These are phyloP conservation scores for Henricia sp. DNA, from an alignment of 53 echinoderm and acorn worm genomes.

Conservation along the genomic window DNA sequence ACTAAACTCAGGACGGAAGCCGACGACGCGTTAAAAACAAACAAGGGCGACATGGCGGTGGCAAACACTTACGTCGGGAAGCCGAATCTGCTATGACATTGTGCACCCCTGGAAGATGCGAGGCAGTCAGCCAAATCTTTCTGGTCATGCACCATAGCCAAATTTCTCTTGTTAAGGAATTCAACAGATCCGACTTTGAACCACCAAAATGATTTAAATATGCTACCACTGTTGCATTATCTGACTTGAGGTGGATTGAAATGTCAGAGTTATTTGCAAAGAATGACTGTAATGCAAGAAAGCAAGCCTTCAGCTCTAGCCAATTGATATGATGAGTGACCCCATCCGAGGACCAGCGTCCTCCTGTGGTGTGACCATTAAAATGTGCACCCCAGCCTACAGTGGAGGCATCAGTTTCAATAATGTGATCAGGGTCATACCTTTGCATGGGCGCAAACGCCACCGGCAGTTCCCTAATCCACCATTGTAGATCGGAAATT, in stretches of 20 bases:
- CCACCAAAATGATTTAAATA: constrained; percentile 59
- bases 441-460: neutral
- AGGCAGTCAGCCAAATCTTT: constrained; percentile 45
- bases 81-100: constrained; percentile 61
- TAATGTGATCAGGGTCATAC: constrained; percentile 5
- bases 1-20: no score
- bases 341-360: constrained; percentile 56
- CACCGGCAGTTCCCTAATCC: neutral
- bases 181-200: constrained; percentile 15
- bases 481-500: neutral
- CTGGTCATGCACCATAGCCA: constrained; percentile 53
- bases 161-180: constrained; percentile 29
- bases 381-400: constrained; percentile 72
- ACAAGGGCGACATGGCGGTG: no score
- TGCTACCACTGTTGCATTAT: constrained; percentile 57
- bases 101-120: constrained; percentile 58
- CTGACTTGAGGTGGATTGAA: constrained; percentile 33
- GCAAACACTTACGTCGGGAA: constrained; percentile 58
- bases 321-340: constrained; percentile 59
- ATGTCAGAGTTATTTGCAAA: neutral
- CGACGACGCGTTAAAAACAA: no score
- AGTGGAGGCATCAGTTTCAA: constrained; percentile 64
- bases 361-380: constrained; percentile 31
- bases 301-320: constrained; percentile 60
- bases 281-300: constrained; percentile 63